Base-by-base conservation (phyloP, 2,797 vertebrate species). In the Graptemys geographica region DNA sequence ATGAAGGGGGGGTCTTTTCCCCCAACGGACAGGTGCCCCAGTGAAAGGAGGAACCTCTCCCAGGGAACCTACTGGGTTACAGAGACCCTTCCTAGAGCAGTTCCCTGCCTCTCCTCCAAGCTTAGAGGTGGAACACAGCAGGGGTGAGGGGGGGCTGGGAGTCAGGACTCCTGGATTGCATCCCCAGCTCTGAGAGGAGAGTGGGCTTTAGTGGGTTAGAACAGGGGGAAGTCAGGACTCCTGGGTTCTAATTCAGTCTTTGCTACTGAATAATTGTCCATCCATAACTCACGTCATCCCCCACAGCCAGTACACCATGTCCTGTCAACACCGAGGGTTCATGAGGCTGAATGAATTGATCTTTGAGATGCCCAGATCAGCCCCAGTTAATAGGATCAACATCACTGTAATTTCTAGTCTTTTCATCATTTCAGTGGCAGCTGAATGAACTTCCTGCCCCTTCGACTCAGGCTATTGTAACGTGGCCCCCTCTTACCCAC, bases 401-500 rank as follows among this genome's bases (percentile, higher is more conserved):
- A 47, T 65, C 44, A n/a, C 4, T 65, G 33, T n/a, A 65, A n/a
- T 65, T n/a, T 33, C 31, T 62, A 8, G 59, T 3, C 59, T 62
- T 62, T 65, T 65, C 28, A 19, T 27, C 53, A 47, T n/a, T 37
- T 44, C 8, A 10, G 8, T 4, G 8, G 25, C 11, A 49, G 62
- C 62, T 65, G 33, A 65, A n/a, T 65, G 62, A 65, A 33, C 16
- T 65, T 19, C 33, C 62, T n/a, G 62, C 62, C 31, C 62, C 62
- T n/a, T 69, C 1, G 62, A 8, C 65, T 69, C 16, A 69, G 65
- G n/a, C n/a, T 37, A 18, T 37, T 37, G 8, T n/a, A 33, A 37
- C 9, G 1, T 3, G n/a, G 16, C 6, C 72, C 41, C 4, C 9
- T 27, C 90, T 98, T 95, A 99, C 99, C 99, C 99, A 99, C n/a